Percentiles rank a stretch among this genome's conserved stretches.
Evolutionary conservation across 1,140 invertebrate genomes (phyloP).

Genomic region (Cyclargus thomasi): DNA sequence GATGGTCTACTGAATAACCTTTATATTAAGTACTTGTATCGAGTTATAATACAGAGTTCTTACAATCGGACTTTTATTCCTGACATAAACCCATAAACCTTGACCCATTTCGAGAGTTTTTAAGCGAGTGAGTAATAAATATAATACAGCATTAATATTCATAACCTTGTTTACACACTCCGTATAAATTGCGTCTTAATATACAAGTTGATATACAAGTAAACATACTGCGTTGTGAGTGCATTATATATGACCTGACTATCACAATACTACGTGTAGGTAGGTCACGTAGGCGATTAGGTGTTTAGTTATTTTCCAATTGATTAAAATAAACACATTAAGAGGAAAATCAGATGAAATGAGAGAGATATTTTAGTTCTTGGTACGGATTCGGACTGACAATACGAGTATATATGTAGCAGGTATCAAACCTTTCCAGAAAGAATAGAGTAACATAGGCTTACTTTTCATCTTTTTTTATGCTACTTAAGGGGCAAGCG

Average conservation of each 20-base stretch:
- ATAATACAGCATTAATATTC: not conserved
- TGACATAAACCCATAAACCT: not conserved
- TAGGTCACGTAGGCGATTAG: constrained; percentile 59
- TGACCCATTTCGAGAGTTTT: constrained; percentile 17
- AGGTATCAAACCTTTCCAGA: too few species aligned
- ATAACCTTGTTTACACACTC: constrained; percentile 22
- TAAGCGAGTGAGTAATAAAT: constrained; percentile 13
- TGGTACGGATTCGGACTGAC: too few species aligned
- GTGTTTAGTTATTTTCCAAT: constrained; percentile 29
- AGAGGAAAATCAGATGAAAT: too few species aligned
- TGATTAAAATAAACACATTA: not conserved
- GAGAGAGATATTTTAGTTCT: too few species aligned
- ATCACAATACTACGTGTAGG: constrained; percentile 40
- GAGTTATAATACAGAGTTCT: too few species aligned
- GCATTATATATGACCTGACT: constrained; percentile 34
- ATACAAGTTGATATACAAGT: not conserved
- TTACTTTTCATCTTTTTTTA: too few species aligned
- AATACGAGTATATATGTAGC: too few species aligned
- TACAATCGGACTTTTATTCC: too few species aligned
- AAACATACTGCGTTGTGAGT: constrained; percentile 5
- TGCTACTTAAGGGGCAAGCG: too few species aligned
- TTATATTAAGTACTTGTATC: too few species aligned
- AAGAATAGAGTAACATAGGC: too few species aligned
- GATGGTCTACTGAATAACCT: too few species aligned
- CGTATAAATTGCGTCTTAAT: not conserved